These are phyloP conservation scores for Baccha elongata DNA, from an alignment of 2,888 invertebrate species.

Conservation along the genomic window DNA sequence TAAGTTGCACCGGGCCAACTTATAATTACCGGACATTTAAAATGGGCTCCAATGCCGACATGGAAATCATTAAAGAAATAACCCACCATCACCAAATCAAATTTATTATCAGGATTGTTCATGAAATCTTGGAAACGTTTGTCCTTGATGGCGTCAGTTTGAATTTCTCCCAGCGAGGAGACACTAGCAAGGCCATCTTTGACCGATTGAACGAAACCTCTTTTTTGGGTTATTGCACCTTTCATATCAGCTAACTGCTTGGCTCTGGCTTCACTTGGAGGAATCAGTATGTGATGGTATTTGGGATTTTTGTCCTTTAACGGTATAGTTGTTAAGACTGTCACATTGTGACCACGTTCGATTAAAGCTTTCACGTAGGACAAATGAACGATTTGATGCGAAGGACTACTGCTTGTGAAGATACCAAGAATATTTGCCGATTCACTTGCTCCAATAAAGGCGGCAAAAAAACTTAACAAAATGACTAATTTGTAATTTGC, in stretches of 20 bases:
- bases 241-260: conserved; percentile 10
- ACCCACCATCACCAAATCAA: conserved; percentile 74
- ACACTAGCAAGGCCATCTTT: not conserved
- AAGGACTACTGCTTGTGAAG: conserved; percentile 79
- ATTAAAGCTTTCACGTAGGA: conserved; percentile 78
- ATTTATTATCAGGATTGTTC: conserved; percentile 60
- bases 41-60: conserved; percentile 74
- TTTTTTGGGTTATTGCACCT: not conserved
- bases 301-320: conserved; percentile 78
- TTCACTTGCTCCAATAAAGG: conserved; percentile 36
- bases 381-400: conserved; percentile 81
- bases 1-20: conserved; percentile 20
- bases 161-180: not conserved
- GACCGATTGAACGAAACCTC: not conserved
- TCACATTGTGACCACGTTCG: conserved; percentile 80
- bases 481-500: not conserved
- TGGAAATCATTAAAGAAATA: conserved; percentile 72
- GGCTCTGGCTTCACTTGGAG: conserved; percentile 5
- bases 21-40: conserved; percentile 74
- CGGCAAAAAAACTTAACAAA: not conserved
- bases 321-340: conserved; percentile 77
- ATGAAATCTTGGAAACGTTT: conserved; percentile 66
- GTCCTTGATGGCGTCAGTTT: conserved; percentile 39
- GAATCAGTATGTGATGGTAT: conserved; percentile 74
- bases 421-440: conserved; percentile 79